Base-by-base conservation (phyloP, 2,888 invertebrate genomes). In the Lithosia quadra region DNA sequence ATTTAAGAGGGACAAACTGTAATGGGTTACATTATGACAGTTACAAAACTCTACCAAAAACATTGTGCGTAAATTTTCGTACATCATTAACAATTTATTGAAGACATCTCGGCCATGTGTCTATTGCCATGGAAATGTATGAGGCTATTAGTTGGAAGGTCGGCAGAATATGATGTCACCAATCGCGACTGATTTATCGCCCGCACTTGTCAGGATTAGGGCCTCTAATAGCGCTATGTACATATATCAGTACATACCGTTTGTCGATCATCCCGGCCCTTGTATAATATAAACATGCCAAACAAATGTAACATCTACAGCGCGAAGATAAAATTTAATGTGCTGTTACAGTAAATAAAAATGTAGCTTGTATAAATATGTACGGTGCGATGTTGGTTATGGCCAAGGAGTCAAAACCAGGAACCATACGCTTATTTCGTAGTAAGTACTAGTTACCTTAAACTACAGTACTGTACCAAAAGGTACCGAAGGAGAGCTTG, bases 111-210 rank as follows among this genome's bases (percentile, higher is more conserved):
- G 90, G 85, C 86, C 82, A 78, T 84, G 83, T 79, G 82, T 77
- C 83, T 84, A 80, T 86, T 88, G 85, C 86, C 84, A 88, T 90
- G 88, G 87, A 88, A 88, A 89, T 86, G 88, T 87, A 89, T 87
- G 87, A 84, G 86, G 87, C 90, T 85, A 91, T 92, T 91, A 91
- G 86, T 81, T 84, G 85, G 90, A 92, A 92, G 92, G 92, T 88
- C 92, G 84, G 79, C 84, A 89, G 88, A 88, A 89, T 90, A 81
- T 93, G 93, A 93, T 93, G 92, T 94, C 93, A 94, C 91, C 91
- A 86, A 91, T 90, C 89, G 84, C 78, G 81, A 81, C 88, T 90
- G 90, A 92, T 92, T 91, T 92, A 92, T 92, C 81, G 89, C 82
- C 85, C 88, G 85, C 87, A 90, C 85, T 90, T 85, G 87, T 80